Conservation (phyloP, 1,140 invertebrate genomes). For the Zaprionus ghesquierei region DNA sequence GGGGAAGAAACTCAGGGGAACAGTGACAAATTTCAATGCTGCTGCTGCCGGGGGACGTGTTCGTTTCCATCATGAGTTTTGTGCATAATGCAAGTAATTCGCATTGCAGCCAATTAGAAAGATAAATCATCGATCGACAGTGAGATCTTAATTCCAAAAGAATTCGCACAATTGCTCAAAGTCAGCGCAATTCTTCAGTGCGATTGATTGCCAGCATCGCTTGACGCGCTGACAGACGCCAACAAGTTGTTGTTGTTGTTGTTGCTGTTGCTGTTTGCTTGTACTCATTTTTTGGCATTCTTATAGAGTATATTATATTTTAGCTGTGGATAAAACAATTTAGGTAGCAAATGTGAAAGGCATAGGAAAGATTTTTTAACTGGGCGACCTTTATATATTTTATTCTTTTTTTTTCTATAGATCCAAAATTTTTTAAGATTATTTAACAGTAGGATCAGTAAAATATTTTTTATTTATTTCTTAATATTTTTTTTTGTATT, state of each 20-base stretch:
- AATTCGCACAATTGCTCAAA: slow-evolving; percentile 67
- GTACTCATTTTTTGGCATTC: neutral
- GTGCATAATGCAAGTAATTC: slow-evolving; percentile 32
- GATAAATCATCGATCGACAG: slow-evolving; percentile 15
- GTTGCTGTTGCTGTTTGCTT: neutral
- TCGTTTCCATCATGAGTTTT: slow-evolving; percentile 32
- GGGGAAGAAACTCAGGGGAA: slow-evolving; percentile 11
- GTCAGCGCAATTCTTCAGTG: slow-evolving; percentile 43
- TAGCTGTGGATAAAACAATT: neutral
- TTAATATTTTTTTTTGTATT: too few species aligned
- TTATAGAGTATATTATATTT: neutral
- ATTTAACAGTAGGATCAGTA: too few species aligned
- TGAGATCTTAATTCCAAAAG: slow-evolving; percentile 20
- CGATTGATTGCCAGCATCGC: slow-evolving; percentile 57
- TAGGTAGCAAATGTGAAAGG: neutral
- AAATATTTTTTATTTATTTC: too few species aligned
- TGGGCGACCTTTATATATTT: too few species aligned
- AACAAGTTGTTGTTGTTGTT: slow-evolving; percentile 1
- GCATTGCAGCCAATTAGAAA: slow-evolving; percentile 49
- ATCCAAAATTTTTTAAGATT: too few species aligned
- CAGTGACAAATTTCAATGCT: slow-evolving; percentile 16
- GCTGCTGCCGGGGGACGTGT: neutral
- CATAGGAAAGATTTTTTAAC: neutral
- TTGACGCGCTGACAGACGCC: slow-evolving; percentile 11
- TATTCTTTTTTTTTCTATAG: too few species aligned